phyloP scores from a whole-genome alignment of 2,888 invertebrate genomes.

The Agelastica alni region DNA sequence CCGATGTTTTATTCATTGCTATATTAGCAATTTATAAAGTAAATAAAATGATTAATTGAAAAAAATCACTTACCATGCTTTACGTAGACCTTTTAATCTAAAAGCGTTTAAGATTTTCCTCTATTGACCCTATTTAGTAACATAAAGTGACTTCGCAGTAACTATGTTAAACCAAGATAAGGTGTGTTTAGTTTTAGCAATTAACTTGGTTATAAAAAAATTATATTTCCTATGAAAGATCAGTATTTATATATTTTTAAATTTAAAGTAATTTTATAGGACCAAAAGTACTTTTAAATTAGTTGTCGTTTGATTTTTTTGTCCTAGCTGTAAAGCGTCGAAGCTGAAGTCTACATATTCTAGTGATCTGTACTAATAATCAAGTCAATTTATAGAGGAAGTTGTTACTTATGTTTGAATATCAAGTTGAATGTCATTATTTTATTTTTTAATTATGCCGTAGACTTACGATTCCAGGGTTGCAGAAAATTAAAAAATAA shows the following conservation, averaged over 20 bases:
- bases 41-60: too few relatives aligned
- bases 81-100: too few relatives aligned
- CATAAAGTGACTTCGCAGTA: too few relatives aligned
- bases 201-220: too few relatives aligned
- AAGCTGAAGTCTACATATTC: constrained; percentile 24
- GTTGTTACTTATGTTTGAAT: constrained; percentile 15
- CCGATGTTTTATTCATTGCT: too few relatives aligned
- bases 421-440: constrained; percentile 3
- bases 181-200: too few relatives aligned
- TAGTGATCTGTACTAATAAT: constrained; percentile 35
- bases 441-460: neutral
- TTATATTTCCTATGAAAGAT: constrained; percentile 6
- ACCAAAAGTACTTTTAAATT: constrained; percentile 3
- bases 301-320: constrained; percentile 13
- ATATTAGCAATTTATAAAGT: too few relatives aligned
- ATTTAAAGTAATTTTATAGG: neutral
- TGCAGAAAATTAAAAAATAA: neutral
- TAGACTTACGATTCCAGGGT: constrained; percentile 3
- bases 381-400: constrained; percentile 26
- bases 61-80: too few relatives aligned
- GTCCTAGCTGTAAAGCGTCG: constrained; percentile 16
- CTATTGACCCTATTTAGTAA: too few relatives aligned
- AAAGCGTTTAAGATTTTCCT: too few relatives aligned
- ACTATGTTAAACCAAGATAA: too few relatives aligned
- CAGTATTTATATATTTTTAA: constrained; percentile 10